Evolutionary conservation across 2,113 vertebrate genomes (phyloP).

Genomic region (Corythornis cristatus): DNA sequence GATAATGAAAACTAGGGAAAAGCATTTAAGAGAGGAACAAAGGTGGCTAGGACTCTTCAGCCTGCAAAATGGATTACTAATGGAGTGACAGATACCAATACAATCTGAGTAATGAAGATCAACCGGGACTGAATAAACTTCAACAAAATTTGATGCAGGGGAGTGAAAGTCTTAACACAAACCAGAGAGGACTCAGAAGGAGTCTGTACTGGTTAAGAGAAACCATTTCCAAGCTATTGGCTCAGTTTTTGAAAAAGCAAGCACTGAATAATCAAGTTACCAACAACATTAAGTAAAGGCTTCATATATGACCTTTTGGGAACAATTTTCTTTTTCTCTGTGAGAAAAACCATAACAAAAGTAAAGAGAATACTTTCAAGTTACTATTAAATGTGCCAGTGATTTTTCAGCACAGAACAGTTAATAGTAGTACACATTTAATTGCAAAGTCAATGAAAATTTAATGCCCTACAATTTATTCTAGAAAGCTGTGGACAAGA

Average conservation of each 20-base stretch:
- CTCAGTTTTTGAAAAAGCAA: background rate
- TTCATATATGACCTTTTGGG: background rate
- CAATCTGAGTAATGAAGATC: background rate
- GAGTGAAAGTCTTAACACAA: background rate
- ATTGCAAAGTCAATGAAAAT: background rate
- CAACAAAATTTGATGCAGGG: background rate
- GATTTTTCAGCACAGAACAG: background rate
- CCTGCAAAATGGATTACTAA: background rate
- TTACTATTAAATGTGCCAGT: background rate
- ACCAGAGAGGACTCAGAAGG: background rate
- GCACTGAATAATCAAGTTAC: background rate
- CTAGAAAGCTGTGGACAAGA: background rate
- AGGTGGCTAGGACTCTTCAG: background rate
- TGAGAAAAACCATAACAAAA: background rate
- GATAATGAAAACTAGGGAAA: background rate
- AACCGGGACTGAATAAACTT: background rate
- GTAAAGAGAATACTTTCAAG: background rate
- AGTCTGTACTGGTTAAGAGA: background rate
- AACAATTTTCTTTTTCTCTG: background rate
- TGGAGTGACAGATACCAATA: background rate
- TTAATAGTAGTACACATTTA: background rate
- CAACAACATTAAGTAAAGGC: background rate
- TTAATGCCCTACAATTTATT: background rate
- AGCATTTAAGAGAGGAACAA: background rate
- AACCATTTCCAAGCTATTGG: background rate